Evolutionary conservation across 2,888 invertebrate genomes (phyloP), one percentile per base, ranked within the genome.

Genomic region (Thyatira batis): DNA sequence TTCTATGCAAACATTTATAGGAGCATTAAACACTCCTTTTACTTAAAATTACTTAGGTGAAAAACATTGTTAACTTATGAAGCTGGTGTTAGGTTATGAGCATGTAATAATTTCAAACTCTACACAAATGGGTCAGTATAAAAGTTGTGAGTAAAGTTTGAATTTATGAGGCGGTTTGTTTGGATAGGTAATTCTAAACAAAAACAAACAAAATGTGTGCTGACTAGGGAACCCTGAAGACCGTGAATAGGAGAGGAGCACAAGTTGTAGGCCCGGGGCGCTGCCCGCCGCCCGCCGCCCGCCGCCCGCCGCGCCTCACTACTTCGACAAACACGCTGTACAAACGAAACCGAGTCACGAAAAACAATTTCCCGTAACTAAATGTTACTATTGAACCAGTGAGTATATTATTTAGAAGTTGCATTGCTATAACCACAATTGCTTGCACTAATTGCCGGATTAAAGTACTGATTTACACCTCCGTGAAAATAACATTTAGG

Each of bases 161-260:
- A 80, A 85, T 85, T 82, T 84, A 85, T 85, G 78, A 78, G 73
- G 73, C 73, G 77, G 80, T 82, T 74, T 82, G 78, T 83, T 85
- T 82, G 74, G 76, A 76, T 76, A 73, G 76, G 83, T 85, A 84
- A 85, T 83, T 82, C 82, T 81, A 81, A 85, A 84, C 84, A 85
- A 85, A 85, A 86, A 84, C 84, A 85, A 82, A 83, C 83, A 82
- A 79, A 84, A 76, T 81, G 76, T 80, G 65, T 76, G 73, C 39
- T 39, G 39, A 17, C n/a, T 39, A 39, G 13, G 39, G 39, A 39
- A 17, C 17, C 17, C 68, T 60, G 57, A 63, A 69, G 71, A 65
- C 63, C 58, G 59, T 58, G 62, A 60, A 63, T 52, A 58, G 69
- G 60, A 58, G 63, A 67, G 61, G 61, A 58, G 67, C 17, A 39